Conservation (phyloP, 2,113 vertebrate genomes). For the Picathartes gymnocephalus region DNA sequence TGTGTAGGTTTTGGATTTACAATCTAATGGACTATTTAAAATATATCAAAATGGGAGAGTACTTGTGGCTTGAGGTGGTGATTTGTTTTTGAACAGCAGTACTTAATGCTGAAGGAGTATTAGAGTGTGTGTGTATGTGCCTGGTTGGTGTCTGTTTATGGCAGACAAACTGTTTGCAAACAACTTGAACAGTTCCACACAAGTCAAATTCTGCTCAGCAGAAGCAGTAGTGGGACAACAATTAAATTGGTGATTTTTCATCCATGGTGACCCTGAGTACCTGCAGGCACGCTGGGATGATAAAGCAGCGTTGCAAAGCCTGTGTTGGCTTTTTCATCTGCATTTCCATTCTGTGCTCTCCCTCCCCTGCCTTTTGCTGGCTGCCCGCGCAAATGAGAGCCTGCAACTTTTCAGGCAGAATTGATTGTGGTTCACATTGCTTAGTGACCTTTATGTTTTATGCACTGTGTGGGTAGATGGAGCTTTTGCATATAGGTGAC, state of each 20-base stretch:
- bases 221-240: fast-evolving
- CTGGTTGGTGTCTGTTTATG: fast-evolving
- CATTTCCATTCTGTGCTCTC: background rate
- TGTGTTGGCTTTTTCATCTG: background rate
- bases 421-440: background rate
- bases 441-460: background rate
- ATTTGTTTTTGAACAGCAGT: background rate
- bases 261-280: background rate
- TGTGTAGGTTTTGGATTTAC: background rate
- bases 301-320: background rate
- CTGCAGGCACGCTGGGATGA: fast-evolving
- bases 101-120: background rate
- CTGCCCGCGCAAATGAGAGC: background rate
- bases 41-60: background rate
- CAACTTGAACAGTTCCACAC: fast-evolving
- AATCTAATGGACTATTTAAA: background rate
- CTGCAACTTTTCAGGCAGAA: background rate
- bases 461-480: background rate
- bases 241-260: background rate
- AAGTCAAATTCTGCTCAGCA: background rate
- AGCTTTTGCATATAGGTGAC: background rate
- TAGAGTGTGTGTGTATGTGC: background rate
- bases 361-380: background rate
- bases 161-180: background rate
- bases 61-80: background rate